Conservation (phyloP, 2,888 invertebrate genomes). For the Flexamia atlantica region DNA sequence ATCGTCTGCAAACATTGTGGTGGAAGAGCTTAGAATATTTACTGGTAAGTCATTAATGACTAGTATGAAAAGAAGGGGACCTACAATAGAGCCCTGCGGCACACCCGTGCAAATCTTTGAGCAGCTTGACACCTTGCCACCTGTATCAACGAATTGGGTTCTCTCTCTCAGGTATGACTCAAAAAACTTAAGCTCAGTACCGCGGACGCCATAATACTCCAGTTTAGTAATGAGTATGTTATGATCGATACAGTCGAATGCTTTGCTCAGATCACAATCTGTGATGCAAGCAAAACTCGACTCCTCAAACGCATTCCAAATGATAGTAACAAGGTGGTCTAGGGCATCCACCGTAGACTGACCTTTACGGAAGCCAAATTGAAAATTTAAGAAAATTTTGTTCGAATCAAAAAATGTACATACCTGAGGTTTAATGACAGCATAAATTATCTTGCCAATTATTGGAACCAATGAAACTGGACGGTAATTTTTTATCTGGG, state of each 20-base stretch:
- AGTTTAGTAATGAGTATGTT: neutral
- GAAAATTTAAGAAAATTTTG: neutral
- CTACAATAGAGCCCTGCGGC: too few relatives aligned
- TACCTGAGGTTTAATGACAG: slow-evolving; percentile 5
- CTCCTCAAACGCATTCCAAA: neutral
- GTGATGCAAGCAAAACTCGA: neutral
- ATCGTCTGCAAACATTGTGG: too few relatives aligned
- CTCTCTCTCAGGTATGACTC: too few relatives aligned
- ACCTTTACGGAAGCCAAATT: neutral
- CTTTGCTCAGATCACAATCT: slow-evolving; percentile 4
- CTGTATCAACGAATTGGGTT: too few relatives aligned
- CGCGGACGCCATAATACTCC: too few relatives aligned
- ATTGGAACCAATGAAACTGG: neutral
- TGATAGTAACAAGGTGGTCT: neutral
- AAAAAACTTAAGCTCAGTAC: too few relatives aligned
- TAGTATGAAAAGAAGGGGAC: too few relatives aligned
- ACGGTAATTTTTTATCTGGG: neutral
- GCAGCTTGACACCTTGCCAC: too few relatives aligned
- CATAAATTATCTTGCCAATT: neutral
- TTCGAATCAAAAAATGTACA: neutral
- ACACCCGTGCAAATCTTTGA: too few relatives aligned
- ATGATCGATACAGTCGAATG: neutral
- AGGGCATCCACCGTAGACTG: neutral
- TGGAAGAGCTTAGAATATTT: too few relatives aligned
- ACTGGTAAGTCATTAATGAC: too few relatives aligned